Evolutionary conservation across 2,113 vertebrate genomes (phyloP).

Genomic region (Hystrix cristata): DNA sequence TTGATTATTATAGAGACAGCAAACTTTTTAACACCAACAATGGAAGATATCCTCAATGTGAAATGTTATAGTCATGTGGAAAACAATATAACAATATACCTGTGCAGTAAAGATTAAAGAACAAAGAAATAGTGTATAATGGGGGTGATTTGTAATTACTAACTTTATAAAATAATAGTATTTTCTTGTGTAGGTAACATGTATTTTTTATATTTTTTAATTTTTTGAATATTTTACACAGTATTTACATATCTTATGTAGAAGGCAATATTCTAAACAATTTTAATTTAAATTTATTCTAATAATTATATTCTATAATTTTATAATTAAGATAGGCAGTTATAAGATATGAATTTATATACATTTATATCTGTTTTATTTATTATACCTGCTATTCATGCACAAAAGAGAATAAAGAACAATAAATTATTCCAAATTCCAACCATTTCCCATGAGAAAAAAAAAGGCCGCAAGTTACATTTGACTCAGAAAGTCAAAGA

Average conservation of each 20-base stretch:
- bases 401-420: neutral
- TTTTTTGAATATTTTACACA: neutral
- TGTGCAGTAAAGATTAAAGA: neutral
- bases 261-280: neutral
- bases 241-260: neutral
- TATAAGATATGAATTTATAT: neutral
- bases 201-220: neutral
- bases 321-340: neutral
- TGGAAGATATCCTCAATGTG: neutral
- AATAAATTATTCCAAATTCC: neutral
- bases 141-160: neutral
- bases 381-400: neutral
- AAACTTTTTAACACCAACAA: neutral
- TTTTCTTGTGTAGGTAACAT: neutral
- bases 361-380: neutral
- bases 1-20: neutral
- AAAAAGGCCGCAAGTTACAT: neutral
- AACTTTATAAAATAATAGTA: neutral
- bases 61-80: neutral
- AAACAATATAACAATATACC: neutral
- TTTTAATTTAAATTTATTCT: neutral
- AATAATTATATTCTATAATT: neutral
- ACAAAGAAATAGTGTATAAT: neutral
- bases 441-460: neutral
- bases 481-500: neutral